Evolutionary conservation across 2,888 invertebrate species (phyloP).

Genomic region (Fissipunctia ypsillon): DNA sequence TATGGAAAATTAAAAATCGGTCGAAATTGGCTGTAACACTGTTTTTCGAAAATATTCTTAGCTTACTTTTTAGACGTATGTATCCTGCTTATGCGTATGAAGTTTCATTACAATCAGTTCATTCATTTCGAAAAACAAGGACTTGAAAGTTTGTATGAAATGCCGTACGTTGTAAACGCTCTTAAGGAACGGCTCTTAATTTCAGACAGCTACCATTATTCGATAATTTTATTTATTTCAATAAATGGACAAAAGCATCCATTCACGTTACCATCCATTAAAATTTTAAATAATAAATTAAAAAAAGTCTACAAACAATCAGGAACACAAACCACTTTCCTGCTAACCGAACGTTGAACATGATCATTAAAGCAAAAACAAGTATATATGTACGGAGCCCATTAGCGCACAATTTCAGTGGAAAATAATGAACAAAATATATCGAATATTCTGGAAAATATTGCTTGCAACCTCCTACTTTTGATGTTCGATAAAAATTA

Average conservation of each 20-base stretch:
- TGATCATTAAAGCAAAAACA: slow-evolving; percentile 42
- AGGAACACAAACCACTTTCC: slow-evolving; percentile 38
- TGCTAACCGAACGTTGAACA: slow-evolving; percentile 15
- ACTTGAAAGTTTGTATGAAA: no score
- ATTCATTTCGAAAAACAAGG: no score
- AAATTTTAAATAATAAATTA: not conserved
- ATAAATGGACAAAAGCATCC: not conserved
- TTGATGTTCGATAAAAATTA: slow-evolving; percentile 33
- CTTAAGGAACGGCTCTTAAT: no score
- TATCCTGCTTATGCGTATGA: no score
- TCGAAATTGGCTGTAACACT: no score
- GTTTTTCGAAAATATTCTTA: no score
- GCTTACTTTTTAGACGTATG: no score
- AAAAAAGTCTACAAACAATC: not conserved
- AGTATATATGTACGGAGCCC: slow-evolving; percentile 23
- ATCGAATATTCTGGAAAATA: slow-evolving; percentile 39
- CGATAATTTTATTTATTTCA: not conserved
- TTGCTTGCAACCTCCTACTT: slow-evolving; percentile 15
- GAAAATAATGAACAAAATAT: slow-evolving; percentile 51
- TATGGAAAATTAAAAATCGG: no score
- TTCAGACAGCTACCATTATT: not conserved
- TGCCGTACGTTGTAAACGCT: no score
- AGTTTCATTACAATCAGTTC: no score
- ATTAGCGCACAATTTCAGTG: slow-evolving; percentile 44
- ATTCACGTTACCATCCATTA: not conserved